phyloP scores from a whole-genome alignment of 2,888 invertebrate species.

The Pheosia tremula region DNA sequence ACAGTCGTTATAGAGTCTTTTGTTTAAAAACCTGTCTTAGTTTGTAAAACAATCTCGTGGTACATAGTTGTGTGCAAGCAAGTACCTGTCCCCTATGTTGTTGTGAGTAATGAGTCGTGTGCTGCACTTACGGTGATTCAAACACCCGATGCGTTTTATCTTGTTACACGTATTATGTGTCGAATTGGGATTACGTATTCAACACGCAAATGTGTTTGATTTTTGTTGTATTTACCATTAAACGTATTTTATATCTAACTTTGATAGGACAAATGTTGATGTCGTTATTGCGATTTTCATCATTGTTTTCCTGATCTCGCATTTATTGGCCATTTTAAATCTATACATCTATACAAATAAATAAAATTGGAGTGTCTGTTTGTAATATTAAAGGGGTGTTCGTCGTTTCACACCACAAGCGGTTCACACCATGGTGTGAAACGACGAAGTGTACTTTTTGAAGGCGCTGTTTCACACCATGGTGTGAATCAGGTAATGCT shows the following conservation, averaged over 20 bases:
- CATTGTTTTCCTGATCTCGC: constrained; percentile 1
- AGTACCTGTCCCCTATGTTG: constrained; percentile 19
- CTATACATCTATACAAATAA: no score
- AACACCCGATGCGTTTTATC: constrained; percentile 48
- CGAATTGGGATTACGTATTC: constrained; percentile 30
- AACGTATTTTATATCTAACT: constrained; percentile 16
- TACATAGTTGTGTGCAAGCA: constrained; percentile 11
- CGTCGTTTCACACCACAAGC: no score
- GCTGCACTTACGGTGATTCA: constrained; percentile 61
- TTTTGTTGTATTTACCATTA: constrained; percentile 35
- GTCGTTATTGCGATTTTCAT: background rate
- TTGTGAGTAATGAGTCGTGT: constrained; percentile 25
- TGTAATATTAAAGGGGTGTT: no score
- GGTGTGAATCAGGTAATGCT: no score
- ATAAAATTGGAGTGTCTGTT: no score
- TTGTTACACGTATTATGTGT: constrained; percentile 57
- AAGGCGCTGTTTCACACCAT: no score
- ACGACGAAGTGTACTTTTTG: no score
- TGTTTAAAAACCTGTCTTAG: constrained; percentile 32
- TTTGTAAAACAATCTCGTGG: constrained; percentile 30
- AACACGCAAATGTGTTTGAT: constrained; percentile 24
- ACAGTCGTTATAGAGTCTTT: constrained; percentile 37
- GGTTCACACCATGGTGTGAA: no score
- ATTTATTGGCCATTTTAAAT: constrained; percentile 12
- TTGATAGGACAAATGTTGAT: constrained; percentile 14